A percentile compares a stretch with the other conserved stretches of the same genome.
Conservation (phyloP, 2,888 invertebrate genomes). For the Nymphalis urticae region DNA sequence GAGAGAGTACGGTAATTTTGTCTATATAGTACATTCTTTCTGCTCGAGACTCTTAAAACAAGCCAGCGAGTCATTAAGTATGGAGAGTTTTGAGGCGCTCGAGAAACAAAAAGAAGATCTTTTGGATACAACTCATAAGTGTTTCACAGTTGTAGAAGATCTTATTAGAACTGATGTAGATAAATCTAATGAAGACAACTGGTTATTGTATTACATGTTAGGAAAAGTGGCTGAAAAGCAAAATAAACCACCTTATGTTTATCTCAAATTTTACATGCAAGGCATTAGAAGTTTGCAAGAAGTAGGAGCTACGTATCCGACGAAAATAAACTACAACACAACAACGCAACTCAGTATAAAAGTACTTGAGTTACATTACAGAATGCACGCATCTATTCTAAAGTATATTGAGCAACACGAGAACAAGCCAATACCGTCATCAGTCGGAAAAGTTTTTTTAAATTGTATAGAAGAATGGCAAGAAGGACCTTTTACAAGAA, state of each 20-base stretch:
- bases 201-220: conserved; percentile 97
- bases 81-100: conserved; percentile 87
- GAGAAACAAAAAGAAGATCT: conserved; percentile 90
- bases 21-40: conserved; percentile 94
- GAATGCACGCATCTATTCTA: conserved; percentile 93
- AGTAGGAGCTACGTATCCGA: conserved; percentile 91
- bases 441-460: conserved; percentile 82
- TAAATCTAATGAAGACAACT: conserved; percentile 89
- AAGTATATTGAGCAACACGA: conserved; percentile 91
- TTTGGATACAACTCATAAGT: conserved; percentile 88
- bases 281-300: conserved; percentile 89
- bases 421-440: conserved; percentile 83
- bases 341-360: conserved; percentile 93
- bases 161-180: conserved; percentile 80
- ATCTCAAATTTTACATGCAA: conserved; percentile 90
- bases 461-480: conserved; percentile 80
- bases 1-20: conserved; percentile 95
- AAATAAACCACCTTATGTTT: conserved; percentile 86
- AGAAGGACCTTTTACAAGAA: conserved; percentile 68
- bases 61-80: conserved; percentile 87
- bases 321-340: conserved; percentile 91
- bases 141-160: conserved; percentile 87
- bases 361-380: conserved; percentile 91
- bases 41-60: conserved; percentile 92
- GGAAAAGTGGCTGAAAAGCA: conserved; percentile 96